Conservation (phyloP, 2,797 vertebrate species). For the Paratrypauchen microcephalus region DNA sequence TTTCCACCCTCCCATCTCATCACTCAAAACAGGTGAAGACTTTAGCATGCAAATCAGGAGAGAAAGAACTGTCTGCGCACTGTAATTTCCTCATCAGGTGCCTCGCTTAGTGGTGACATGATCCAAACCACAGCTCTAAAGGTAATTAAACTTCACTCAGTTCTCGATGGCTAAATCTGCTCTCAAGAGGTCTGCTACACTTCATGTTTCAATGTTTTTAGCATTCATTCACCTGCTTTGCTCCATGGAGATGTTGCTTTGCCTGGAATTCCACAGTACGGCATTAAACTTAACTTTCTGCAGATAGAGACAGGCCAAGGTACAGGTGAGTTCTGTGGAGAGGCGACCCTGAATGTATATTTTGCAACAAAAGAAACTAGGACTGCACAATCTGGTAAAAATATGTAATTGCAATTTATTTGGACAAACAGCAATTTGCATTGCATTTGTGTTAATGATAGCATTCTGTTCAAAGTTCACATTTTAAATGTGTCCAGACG, state of each 20-base stretch:
- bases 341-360: too few species aligned
- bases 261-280: neutral
- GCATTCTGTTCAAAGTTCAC: too few species aligned
- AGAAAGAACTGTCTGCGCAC: slow-evolving; percentile 43
- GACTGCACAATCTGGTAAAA: too few species aligned
- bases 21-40: slow-evolving; percentile 65
- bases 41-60: slow-evolving; percentile 60
- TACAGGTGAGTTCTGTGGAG: too few species aligned
- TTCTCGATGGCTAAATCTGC: slow-evolving; percentile 41
- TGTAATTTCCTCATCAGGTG: slow-evolving; percentile 71
- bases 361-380: too few species aligned
- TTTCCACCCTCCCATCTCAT: slow-evolving; percentile 41
- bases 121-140: slow-evolving; percentile 70
- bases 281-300: too few species aligned
- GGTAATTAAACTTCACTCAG: slow-evolving; percentile 61
- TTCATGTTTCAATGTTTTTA: slow-evolving; percentile 53
- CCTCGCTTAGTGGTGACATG: slow-evolving; percentile 51
- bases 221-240: slow-evolving; percentile 35
- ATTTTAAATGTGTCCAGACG: too few species aligned
- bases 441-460: too few species aligned
- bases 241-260: neutral
- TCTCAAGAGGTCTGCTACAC: slow-evolving; percentile 25
- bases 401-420: too few species aligned
- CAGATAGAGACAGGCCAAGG: too few species aligned
- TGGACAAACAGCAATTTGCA: too few species aligned